phyloP scores from a whole-genome alignment of 2,888 invertebrate species.

The Epinotia demarniana region DNA sequence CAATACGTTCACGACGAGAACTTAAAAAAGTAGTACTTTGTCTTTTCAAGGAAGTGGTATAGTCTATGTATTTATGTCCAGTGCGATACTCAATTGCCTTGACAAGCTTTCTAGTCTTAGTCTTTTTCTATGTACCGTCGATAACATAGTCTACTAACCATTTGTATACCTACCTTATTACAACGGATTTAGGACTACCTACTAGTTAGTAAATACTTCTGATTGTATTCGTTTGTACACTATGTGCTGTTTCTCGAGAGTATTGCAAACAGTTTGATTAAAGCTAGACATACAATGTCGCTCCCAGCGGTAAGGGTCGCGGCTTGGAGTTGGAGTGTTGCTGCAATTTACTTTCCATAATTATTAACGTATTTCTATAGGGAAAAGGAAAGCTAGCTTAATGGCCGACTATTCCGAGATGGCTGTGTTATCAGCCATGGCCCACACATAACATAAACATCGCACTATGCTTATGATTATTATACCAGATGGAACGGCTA shows the following conservation, averaged over 20 bases:
- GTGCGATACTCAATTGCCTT: too few species aligned
- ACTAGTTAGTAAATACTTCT: not conserved
- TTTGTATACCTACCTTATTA: not conserved
- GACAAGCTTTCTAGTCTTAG: too few species aligned
- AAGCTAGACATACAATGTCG: conserved; percentile 23
- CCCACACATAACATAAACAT: conserved; percentile 18
- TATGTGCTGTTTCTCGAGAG: not conserved
- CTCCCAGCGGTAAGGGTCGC: not conserved
- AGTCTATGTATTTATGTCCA: too few species aligned
- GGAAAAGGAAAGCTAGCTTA: conserved; percentile 18
- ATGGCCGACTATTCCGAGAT: conserved; percentile 7
- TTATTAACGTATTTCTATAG: conserved; percentile 31
- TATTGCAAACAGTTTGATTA: conserved; percentile 24
- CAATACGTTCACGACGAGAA: too few species aligned
- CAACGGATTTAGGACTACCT: not conserved
- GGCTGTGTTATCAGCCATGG: conserved; percentile 9
- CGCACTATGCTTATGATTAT: conserved; percentile 9
- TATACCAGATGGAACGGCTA: not conserved
- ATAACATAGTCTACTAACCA: not conserved
- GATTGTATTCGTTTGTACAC: not conserved
- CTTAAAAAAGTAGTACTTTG: too few species aligned
- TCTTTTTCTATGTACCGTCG: too few species aligned
- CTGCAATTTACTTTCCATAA: conserved; percentile 33
- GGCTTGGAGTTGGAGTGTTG: conserved; percentile 9
- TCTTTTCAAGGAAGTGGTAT: too few species aligned